Conservation (phyloP, 2,797 vertebrate species). For the Epinephelus awoara region DNA sequence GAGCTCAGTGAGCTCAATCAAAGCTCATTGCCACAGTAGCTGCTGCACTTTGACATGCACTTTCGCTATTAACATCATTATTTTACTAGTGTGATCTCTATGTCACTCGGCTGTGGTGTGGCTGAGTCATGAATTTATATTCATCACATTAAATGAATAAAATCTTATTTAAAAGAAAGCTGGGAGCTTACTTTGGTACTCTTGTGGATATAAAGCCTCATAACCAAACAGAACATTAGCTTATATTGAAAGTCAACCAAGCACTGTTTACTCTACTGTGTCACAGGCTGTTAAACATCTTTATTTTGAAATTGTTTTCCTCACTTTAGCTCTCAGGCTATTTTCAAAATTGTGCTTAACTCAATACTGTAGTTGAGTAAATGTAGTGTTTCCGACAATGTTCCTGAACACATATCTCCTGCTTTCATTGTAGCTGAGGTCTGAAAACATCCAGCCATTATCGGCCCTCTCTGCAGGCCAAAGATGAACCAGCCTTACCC, state of each 20-base stretch:
- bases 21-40: neutral
- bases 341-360: neutral
- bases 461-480: slow-evolving; percentile 4
- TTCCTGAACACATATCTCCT: neutral
- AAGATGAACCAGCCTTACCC: slow-evolving; percentile 19
- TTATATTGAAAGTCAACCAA: neutral
- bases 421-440: slow-evolving; percentile 1
- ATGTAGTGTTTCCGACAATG: slow-evolving; percentile 1
- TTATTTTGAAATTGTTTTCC: slow-evolving; percentile 14
- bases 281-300: neutral
- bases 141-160: neutral
- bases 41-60: slow-evolving; percentile 15
- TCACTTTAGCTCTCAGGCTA: neutral
- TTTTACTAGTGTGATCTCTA: slow-evolving; percentile 7
- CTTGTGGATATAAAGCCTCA: neutral
- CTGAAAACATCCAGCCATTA: slow-evolving; percentile 17
- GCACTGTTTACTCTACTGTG: neutral
- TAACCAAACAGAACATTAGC: neutral
- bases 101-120: neutral
- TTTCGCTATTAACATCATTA: slow-evolving; percentile 12
- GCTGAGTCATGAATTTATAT: slow-evolving; percentile 18
- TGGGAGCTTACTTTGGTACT: neutral
- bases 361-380: neutral
- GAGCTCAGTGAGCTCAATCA: neutral
- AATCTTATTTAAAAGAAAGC: neutral